Evolutionary conservation across 53 echinoderm and acorn worm species (phyloP).

Genomic region (Henricia sp.): DNA sequence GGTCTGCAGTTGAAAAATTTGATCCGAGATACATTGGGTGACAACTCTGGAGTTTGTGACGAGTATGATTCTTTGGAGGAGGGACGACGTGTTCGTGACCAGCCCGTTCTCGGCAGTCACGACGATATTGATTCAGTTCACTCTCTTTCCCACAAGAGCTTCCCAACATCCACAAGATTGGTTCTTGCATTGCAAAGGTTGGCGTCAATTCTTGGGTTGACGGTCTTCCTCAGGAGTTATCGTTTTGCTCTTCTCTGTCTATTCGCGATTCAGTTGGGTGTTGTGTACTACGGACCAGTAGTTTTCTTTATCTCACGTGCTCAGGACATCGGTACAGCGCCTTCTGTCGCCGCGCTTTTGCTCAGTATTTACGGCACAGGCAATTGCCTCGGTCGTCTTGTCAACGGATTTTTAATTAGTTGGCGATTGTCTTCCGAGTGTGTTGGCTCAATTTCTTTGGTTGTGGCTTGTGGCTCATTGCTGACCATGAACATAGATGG

Average conservation of each 20-base stretch:
- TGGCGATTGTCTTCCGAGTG: not conserved
- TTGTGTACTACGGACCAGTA: not conserved
- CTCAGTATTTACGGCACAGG: not conserved
- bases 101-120: not conserved
- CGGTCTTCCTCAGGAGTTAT: not conserved
- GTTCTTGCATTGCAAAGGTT: not conserved
- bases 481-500: not conserved
- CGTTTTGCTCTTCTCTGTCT: not conserved
- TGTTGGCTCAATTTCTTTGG: not conserved
- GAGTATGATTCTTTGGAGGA: not conserved
- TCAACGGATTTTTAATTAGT: slow-evolving; percentile 1
- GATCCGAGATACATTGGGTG: not conserved
- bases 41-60: not conserved
- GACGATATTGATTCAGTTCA: not conserved
- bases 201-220: not conserved
- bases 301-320: not conserved
- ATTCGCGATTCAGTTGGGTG: not conserved
- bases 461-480: not conserved
- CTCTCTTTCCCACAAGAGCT: not conserved
- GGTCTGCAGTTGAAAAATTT: not conserved
- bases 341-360: not conserved
- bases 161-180: not conserved
- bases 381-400: not conserved
- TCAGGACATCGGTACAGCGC: not conserved
- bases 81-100: not conserved